These are phyloP conservation scores for Netelia inedita DNA, from an alignment of 2,888 invertebrate species.

Conservation along the genomic window DNA sequence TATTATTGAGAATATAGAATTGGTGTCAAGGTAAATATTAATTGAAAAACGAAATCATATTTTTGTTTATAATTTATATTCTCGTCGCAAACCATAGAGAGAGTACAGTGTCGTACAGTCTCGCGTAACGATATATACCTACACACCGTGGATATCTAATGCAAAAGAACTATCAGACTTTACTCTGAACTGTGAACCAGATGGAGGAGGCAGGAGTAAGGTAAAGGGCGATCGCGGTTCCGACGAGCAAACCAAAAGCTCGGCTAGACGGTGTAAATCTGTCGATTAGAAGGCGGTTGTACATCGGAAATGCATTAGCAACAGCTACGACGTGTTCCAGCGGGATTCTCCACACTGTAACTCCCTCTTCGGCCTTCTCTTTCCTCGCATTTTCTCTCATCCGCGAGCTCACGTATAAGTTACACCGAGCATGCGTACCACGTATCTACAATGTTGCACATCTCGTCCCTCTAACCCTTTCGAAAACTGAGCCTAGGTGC, in stretches of 20 bases:
- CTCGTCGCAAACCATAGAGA: neutral
- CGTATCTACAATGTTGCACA: neutral
- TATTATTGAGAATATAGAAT: too few relatives aligned
- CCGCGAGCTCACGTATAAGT: conserved; percentile 8
- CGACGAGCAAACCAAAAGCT: conserved; percentile 41
- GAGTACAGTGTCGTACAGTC: neutral
- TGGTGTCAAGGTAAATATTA: too few relatives aligned
- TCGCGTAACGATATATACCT: conserved; percentile 1
- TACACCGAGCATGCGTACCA: neutral
- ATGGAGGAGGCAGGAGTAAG: neutral
- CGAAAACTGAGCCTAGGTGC: neutral
- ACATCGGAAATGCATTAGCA: conserved; percentile 79
- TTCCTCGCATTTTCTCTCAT: conserved; percentile 37
- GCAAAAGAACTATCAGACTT: conserved; percentile 55
- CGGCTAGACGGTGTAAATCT: conserved; percentile 69
- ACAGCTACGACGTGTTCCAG: conserved; percentile 51
- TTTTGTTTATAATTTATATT: neutral
- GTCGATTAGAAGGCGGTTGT: conserved; percentile 75
- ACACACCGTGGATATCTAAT: neutral
- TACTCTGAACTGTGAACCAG: conserved; percentile 48
- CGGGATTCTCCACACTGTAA: conserved; percentile 38
- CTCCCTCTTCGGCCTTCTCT: conserved; percentile 36
- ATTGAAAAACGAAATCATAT: neutral
- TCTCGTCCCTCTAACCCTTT: neutral
- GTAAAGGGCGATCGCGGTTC: conserved; percentile 31